Percentiles rank a stretch among this genome's conserved stretches.
Evolutionary conservation across 2,797 vertebrate species (phyloP).

Genomic region (Vespertilio murinus): DNA sequence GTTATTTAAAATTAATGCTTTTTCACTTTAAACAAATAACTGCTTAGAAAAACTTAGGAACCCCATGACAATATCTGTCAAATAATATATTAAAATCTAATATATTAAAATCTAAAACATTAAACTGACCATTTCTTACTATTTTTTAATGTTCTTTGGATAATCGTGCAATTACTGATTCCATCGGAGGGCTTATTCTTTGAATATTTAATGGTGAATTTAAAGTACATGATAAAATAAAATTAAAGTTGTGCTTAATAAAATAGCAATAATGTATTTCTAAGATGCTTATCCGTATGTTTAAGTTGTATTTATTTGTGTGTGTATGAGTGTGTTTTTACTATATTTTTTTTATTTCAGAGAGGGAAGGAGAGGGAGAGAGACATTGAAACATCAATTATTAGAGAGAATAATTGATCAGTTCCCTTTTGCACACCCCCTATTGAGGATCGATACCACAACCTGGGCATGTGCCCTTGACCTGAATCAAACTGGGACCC

Average conservation of each 20-base stretch:
- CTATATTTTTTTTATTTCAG: too few relatives aligned
- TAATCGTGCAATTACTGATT: not conserved
- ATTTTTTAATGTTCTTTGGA: not conserved
- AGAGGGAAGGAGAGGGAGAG: too few relatives aligned
- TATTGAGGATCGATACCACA: too few relatives aligned
- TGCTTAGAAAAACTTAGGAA: not conserved
- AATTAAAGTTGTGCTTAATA: not conserved
- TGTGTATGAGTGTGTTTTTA: too few relatives aligned
- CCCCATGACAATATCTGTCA: not conserved
- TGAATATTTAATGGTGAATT: not conserved
- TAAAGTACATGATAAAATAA: not conserved
- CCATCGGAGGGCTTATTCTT: not conserved
- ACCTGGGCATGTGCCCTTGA: too few relatives aligned
- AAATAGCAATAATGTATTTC: not conserved
- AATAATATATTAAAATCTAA: not conserved
- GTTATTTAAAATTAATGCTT: not conserved
- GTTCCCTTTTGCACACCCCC: too few relatives aligned
- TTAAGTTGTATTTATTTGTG: not conserved
- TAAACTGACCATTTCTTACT: not conserved
- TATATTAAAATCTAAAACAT: not conserved
- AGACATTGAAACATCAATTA: too few relatives aligned
- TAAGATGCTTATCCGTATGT: not conserved
- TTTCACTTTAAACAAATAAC: not conserved
- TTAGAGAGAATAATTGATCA: too few relatives aligned
- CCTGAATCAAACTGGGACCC: too few relatives aligned